A percentile compares a stretch with the other conserved stretches of the same genome.
phyloP scores from a whole-genome alignment of 1,140 invertebrate species.

The Bombus haemorrhoidalis region DNA sequence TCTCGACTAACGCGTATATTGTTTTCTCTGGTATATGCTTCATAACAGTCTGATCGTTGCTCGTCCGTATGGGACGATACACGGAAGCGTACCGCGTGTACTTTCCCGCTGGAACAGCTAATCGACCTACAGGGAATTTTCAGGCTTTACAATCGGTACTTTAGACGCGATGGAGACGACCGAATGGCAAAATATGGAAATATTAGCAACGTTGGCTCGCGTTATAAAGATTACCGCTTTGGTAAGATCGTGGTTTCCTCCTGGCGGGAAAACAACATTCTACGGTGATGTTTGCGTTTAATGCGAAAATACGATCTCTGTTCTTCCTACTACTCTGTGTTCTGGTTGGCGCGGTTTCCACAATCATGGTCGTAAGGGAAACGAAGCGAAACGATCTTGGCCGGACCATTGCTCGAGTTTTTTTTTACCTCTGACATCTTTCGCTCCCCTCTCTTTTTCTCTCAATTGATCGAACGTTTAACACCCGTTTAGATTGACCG shows the following conservation, averaged over 20 bases:
- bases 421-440: neutral
- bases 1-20: neutral
- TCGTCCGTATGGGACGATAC: neutral
- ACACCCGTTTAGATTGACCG: neutral
- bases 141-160: neutral
- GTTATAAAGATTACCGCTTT: conserved; percentile 9
- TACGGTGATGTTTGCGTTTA: conserved; percentile 25
- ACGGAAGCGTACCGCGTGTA: neutral
- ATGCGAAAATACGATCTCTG: conserved; percentile 39
- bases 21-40: neutral
- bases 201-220: no score
- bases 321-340: neutral
- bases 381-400: neutral
- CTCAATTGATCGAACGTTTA: neutral
- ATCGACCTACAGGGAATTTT: neutral
- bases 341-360: neutral
- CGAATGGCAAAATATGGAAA: neutral
- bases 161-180: neutral
- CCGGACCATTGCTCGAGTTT: neutral
- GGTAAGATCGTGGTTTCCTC: neutral
- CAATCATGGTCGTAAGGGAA: neutral
- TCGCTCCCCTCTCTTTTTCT: neutral
- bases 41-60: neutral
- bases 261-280: conserved; percentile 1
- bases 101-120: neutral